Conservation (phyloP, 2,113 vertebrate genomes). For the Eretmochelys imbricata region DNA sequence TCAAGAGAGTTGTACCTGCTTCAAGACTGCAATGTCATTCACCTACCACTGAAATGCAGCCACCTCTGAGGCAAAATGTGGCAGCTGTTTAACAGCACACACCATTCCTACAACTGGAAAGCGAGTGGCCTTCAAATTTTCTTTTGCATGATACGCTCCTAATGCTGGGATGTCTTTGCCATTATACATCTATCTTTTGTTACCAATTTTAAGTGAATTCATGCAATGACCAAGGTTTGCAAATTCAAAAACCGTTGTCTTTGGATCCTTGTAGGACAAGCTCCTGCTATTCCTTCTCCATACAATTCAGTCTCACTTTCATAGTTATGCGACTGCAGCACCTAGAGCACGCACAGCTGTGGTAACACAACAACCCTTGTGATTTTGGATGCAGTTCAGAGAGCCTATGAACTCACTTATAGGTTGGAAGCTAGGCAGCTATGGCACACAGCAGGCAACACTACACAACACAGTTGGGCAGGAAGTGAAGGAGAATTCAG, state of each 20-base stretch:
- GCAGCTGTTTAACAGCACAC: not conserved
- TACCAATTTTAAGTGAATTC: not conserved
- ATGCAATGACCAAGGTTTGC: not conserved
- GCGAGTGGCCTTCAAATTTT: not conserved
- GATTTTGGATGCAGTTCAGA: not conserved
- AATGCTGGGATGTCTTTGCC: not conserved
- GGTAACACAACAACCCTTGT: not conserved
- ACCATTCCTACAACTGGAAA: not conserved
- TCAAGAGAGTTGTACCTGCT: not conserved
- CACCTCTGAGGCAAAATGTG: not conserved
- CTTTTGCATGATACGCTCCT: not conserved
- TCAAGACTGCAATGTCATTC: not conserved
- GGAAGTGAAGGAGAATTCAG: not conserved
- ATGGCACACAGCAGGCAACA: not conserved
- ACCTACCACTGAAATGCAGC: not conserved
- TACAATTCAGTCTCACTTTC: not conserved
- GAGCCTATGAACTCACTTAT: not conserved
- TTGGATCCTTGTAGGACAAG: not conserved
- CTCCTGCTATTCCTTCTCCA: too few relatives aligned
- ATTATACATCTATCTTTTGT: not conserved
- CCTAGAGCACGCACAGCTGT: not conserved
- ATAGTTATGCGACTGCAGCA: not conserved
- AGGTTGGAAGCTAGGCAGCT: not conserved
- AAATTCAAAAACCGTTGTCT: not conserved
- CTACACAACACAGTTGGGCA: not conserved